These are phyloP conservation scores for Myotis daubentonii DNA, from an alignment of 2,797 vertebrate species.

Conservation along the genomic window DNA sequence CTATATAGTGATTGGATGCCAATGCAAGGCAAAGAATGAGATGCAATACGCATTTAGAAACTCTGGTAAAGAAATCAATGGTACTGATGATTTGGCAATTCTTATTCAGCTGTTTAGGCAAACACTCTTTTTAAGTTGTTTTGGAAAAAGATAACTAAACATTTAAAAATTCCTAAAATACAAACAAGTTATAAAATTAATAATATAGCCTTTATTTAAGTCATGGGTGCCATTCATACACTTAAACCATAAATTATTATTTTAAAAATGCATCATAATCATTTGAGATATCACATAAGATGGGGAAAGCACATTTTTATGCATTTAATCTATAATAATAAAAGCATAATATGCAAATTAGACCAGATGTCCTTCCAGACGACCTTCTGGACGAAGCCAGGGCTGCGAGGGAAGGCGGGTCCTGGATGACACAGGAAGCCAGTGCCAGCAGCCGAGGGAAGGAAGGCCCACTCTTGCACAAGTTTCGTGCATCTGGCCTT, in stretches of 20 bases:
- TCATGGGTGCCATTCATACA: background rate
- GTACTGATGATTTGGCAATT: background rate
- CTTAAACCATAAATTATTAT: conserved; percentile 8
- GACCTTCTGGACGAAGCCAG: too few relatives aligned
- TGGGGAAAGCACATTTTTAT: background rate
- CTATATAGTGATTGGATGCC: background rate
- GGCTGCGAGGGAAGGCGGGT: too few relatives aligned
- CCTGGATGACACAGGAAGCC: too few relatives aligned
- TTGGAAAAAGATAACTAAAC: conserved; percentile 1
- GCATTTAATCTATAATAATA: background rate
- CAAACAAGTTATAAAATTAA: background rate
- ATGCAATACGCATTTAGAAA: background rate
- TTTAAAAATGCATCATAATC: background rate
- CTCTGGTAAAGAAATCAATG: background rate
- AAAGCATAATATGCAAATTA: too few relatives aligned
- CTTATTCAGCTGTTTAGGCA: background rate
- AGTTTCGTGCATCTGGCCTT: too few relatives aligned
- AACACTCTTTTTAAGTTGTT: background rate
- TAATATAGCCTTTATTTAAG: background rate
- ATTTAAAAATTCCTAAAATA: background rate
- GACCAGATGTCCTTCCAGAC: too few relatives aligned
- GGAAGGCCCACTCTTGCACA: too few relatives aligned
- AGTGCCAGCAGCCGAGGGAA: too few relatives aligned
- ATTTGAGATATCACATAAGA: background rate
- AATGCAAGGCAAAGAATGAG: background rate